These are phyloP conservation scores for Koerneria pararmatus DNA, from an alignment of 2,888 invertebrate genomes.

Conservation along the genomic window DNA sequence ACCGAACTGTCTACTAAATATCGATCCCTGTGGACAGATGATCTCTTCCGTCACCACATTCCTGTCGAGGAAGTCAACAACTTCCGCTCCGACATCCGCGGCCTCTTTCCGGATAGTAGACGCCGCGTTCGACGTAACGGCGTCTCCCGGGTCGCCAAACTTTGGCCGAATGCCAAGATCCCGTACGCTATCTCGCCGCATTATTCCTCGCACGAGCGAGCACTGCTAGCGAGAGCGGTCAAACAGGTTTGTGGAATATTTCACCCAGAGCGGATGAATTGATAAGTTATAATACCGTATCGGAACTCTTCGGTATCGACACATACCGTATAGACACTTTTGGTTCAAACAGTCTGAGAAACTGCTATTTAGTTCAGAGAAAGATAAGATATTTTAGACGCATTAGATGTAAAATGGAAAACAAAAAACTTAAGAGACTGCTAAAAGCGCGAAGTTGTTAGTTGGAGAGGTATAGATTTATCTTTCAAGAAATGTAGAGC, in stretches of 20 bases:
- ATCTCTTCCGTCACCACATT: conserved; percentile 42
- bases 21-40: no score
- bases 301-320: not conserved
- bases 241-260: conserved; percentile 45
- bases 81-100: conserved; percentile 49
- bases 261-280: not conserved
- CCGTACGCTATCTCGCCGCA: conserved; percentile 59
- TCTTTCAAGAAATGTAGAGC: no score
- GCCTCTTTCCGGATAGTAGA: conserved; percentile 9
- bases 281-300: conserved; percentile 5
- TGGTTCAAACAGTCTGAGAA: not conserved
- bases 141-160: conserved; percentile 52
- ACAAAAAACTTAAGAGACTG: conserved; percentile 7
- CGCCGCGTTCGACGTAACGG: conserved; percentile 47
- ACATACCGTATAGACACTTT: not conserved
- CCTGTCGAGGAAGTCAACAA: conserved; percentile 53
- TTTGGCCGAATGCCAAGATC: conserved; percentile 59
- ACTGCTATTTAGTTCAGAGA: not conserved
- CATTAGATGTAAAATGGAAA: conserved; percentile 2
- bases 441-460: no score
- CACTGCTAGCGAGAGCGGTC: conserved; percentile 57
- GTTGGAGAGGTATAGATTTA: no score
- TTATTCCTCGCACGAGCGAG: conserved; percentile 56
- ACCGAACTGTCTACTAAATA: no score
- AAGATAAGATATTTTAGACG: not conserved